These are phyloP conservation scores for Oxyura jamaicensis DNA, from an alignment of 2,113 vertebrate species.

Conservation along the genomic window DNA sequence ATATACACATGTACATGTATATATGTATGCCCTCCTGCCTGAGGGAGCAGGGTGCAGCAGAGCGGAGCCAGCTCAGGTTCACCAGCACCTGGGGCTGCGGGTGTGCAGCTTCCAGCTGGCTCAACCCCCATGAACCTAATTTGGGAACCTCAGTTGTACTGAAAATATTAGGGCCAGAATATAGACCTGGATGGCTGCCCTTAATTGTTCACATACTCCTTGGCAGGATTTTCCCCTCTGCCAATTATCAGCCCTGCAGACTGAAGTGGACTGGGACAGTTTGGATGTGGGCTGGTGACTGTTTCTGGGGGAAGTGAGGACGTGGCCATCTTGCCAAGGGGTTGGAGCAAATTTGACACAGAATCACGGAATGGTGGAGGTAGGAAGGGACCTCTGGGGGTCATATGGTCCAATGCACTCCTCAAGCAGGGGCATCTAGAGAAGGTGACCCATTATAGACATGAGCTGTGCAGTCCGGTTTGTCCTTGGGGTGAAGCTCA, in stretches of 20 bases:
- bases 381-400: neutral
- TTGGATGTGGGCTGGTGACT: neutral
- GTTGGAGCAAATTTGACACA: neutral
- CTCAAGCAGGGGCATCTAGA: neutral
- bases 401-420: neutral
- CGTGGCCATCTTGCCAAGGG: accelerated
- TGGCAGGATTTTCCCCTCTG: neutral
- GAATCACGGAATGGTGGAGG: neutral
- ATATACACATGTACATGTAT: neutral
- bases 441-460: neutral
- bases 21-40: neutral
- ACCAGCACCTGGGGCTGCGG: neutral
- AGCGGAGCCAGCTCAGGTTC: neutral
- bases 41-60: neutral
- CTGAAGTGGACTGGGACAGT: neutral
- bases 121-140: neutral
- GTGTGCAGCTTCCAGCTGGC: neutral
- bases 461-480: neutral
- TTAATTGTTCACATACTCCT: neutral
- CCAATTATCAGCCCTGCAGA: neutral
- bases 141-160: neutral
- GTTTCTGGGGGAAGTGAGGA: neutral
- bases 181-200: neutral
- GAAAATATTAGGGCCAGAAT: neutral
- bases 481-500: neutral